Conservation (phyloP, 1,140 invertebrate genomes). For the Pogonomyrmex barbatus region DNA sequence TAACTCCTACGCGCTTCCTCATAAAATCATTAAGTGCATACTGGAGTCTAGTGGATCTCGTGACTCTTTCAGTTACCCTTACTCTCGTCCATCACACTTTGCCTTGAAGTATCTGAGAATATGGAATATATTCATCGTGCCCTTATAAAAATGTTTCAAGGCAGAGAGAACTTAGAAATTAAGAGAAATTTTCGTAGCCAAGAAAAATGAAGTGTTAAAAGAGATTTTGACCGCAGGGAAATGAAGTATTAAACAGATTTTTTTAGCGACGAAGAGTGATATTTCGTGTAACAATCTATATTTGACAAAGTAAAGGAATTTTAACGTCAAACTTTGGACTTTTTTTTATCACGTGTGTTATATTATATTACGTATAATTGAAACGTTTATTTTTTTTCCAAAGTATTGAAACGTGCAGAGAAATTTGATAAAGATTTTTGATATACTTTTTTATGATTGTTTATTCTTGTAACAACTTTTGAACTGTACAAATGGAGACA, state of each 20-base stretch:
- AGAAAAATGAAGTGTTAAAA: neutral
- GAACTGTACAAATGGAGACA: constrained; percentile 5
- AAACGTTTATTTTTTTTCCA: neutral
- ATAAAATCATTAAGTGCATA: constrained; percentile 47
- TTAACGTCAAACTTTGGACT: neutral
- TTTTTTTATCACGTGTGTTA: neutral
- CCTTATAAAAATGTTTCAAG: constrained; percentile 22
- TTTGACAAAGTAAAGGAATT: neutral
- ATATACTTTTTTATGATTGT: neutral
- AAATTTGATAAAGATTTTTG: neutral
- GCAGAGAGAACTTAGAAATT: neutral
- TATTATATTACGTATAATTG: neutral
- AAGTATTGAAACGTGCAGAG: neutral
- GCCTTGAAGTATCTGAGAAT: neutral
- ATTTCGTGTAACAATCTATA: neutral
- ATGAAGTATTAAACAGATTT: neutral
- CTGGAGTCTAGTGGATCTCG: neutral
- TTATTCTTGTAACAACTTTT: neutral
- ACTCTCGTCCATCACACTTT: constrained; percentile 9
- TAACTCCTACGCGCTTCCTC: constrained; percentile 12
- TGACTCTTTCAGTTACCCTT: constrained; percentile 14
- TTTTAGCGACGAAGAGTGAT: neutral
- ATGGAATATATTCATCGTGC: neutral
- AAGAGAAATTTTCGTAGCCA: neutral
- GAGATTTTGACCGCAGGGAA: neutral